phyloP scores from a whole-genome alignment of 2,797 vertebrate species.

The Scolopax rusticola region DNA sequence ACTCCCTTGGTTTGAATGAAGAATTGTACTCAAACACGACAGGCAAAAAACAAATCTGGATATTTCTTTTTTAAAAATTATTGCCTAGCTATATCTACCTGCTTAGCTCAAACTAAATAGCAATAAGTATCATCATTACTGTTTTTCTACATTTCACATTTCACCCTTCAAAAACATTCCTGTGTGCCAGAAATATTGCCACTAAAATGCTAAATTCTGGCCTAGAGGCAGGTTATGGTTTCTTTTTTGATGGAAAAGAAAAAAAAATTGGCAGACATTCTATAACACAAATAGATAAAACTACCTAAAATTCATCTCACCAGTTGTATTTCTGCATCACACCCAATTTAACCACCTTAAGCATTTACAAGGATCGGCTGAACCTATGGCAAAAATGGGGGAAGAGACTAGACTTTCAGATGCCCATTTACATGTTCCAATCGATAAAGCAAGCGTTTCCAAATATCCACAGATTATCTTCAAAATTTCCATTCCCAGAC shows the following conservation, averaged over 20 bases:
- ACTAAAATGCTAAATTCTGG: not conserved
- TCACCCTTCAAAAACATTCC: not conserved
- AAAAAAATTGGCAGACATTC: not conserved
- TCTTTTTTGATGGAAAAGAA: not conserved
- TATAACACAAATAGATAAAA: not conserved
- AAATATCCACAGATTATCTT: not conserved
- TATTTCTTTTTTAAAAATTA: not conserved
- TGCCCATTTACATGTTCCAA: not conserved
- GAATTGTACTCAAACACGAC: not conserved
- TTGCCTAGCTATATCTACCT: not conserved
- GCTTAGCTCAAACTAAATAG: not conserved
- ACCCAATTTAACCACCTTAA: not conserved
- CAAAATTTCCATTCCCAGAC: too few relatives aligned
- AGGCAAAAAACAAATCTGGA: not conserved
- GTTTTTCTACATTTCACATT: not conserved
- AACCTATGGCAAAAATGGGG: not conserved
- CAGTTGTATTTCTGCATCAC: not conserved
- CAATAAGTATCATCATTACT: not conserved
- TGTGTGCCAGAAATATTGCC: not conserved
- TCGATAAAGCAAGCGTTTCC: rapidly evolving
- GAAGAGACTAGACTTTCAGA: not conserved
- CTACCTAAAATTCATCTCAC: not conserved
- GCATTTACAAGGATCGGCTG: not conserved
- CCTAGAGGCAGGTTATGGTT: not conserved
- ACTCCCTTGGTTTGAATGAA: not conserved